Evolutionary conservation across 2,113 vertebrate genomes (phyloP), one percentile per base, ranked within the genome.

Genomic region (Vulpes lagopus): DNA sequence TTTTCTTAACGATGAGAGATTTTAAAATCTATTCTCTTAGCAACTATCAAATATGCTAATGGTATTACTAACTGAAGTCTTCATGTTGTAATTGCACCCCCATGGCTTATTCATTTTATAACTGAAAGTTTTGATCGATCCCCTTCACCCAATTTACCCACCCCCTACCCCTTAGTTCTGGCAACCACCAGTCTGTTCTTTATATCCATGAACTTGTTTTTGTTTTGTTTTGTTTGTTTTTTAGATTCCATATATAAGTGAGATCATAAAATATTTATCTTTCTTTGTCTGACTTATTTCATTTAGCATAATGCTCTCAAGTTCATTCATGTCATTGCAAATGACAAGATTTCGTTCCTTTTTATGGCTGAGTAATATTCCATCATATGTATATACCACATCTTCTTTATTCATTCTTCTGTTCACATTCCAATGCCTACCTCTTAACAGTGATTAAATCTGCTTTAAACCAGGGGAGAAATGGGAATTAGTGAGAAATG

Each of bases 231-330:
- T 49, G 81, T 60, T 59, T 91, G 20, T 22, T 91, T 80, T 43
- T 92, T 25, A 11, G 35, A 59, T 60, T 73, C 55, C 4, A 35
- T 30, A 35, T 73, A 6, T 83, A 49, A 25, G 27, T 82, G 53
- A 71, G 20, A 73, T 27, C 8, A 25, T n/a, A 14, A 5, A 49
- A 30, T 49, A 49, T 71, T 43, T 83, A 22, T 60, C 20, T 83
- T 92, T 71, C 90, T 92, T 32, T 82, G 78, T 43, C 53, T 92
- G 79, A 60, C 30, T 92, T 71, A 51, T 12, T 73, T 73, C 67
- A 60, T 23, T 82, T 43, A 60, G 65, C 79, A 17, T 73, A 92
- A 73, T 60, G 53, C 20, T 53, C 53, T 49, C 65, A 60, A 51
- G 27, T 9, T 14, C 14, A 59, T 71, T 51, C 64, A 49, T 19